Conservation (phyloP, 2,888 invertebrate genomes). For the Lepetodrilus schrolli region DNA sequence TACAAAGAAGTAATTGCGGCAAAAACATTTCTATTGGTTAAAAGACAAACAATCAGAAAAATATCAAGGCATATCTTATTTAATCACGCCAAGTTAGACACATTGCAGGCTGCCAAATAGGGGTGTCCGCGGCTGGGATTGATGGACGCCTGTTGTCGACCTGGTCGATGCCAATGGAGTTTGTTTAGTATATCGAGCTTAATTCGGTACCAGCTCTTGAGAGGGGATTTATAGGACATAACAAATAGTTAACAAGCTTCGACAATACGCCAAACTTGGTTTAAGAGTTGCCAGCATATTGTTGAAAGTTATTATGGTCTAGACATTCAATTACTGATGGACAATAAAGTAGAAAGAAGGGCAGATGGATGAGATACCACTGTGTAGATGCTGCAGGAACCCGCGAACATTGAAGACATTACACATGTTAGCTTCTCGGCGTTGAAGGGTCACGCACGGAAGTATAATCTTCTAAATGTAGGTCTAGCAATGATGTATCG, state of each 20-base stretch:
- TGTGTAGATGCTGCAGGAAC: background rate
- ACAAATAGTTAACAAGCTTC: background rate
- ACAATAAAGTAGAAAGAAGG: background rate
- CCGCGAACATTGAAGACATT: background rate
- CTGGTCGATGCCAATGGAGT: background rate
- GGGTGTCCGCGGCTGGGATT: too few relatives aligned
- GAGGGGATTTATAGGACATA: background rate
- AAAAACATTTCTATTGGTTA: too few relatives aligned
- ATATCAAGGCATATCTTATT: too few relatives aligned
- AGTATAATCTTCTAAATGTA: background rate
- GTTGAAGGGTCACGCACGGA: background rate
- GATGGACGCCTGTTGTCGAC: too few relatives aligned
- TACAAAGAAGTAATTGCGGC: too few relatives aligned
- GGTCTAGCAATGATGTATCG: background rate
- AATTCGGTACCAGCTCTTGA: background rate
- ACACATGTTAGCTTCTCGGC: background rate
- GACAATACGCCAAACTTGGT: background rate
- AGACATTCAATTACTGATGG: constrained; percentile 8
- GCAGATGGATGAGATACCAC: background rate
- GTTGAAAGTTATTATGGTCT: background rate
- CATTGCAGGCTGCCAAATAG: too few relatives aligned
- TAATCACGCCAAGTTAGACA: too few relatives aligned
- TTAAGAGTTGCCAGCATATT: background rate
- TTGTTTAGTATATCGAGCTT: background rate
- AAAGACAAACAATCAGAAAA: too few relatives aligned